Evolutionary conservation across 2,797 vertebrate genomes (phyloP), one percentile per base, ranked within the genome.

Genomic region (Sebastes glaucus): DNA sequence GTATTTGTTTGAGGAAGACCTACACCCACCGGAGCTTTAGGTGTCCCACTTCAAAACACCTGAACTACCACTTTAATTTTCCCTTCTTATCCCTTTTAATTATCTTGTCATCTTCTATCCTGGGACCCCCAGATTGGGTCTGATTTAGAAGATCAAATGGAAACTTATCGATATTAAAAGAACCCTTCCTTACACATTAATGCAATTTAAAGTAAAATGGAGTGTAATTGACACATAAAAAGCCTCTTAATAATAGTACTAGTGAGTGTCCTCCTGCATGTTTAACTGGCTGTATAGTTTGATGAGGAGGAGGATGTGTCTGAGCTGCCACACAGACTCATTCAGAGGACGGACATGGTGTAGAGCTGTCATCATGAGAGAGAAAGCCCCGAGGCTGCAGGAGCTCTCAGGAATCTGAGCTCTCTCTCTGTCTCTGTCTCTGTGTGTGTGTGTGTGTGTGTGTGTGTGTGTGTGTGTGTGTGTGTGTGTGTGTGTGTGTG

Each of bases 341-440:
- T 62, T 74, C 49, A 86, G 82, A 80, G 74, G 83, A 87, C 87
- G 87, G 87, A 90, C 89, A 74, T 53, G 64, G 80, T 85, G 83
- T 84, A 14, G 89, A 82, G 83, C 86, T 88, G 82, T 91, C 88
- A 92, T 81, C 86, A 72, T 80, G 78, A 87, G 77, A 78, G 65
- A 35, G 60, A 76, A 70, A 86, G 49, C 78, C 87, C 81, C 1
- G 53, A 80, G 84, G 42, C 42, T 46, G 88, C 82, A 69, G 71
- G 60, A 87, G 80, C 78, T 83, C 69, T 59, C 28, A 46, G 86
- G 22, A 71, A 86, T 77, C 72, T 61, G 30, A 82, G 59, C 89
- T 74, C 25, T 78, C 66, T 46, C 16, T 42, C 6, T 68, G 13
- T 38, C 11, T 35, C 3, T 33, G 52, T 55, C 42, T 38, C 0